A percentile compares a stretch with the other conserved stretches of the same genome.
Evolutionary conservation across 2,888 invertebrate genomes (phyloP).

Genomic region (Seira ritae): DNA sequence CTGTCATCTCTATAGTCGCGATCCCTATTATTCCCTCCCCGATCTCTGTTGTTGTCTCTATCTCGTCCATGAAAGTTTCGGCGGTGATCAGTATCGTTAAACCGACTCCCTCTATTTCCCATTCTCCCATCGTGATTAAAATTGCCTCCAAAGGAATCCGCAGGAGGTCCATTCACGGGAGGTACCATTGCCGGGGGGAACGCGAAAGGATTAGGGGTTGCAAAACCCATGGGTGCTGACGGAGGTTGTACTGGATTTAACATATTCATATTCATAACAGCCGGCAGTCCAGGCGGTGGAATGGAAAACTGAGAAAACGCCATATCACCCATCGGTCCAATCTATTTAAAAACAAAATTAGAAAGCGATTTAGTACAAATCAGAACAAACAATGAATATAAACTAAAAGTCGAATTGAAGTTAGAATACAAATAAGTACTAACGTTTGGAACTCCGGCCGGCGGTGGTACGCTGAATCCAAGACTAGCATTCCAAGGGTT

Average conservation of each 20-base stretch:
- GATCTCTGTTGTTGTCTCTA: slow-evolving; percentile 43
- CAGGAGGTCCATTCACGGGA: slow-evolving; percentile 26
- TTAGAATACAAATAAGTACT: too few species aligned
- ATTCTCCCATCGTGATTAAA: slow-evolving; percentile 4
- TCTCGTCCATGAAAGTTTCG: slow-evolving; percentile 49
- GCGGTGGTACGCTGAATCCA: slow-evolving; percentile 37
- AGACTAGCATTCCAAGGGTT: slow-evolving; percentile 44
- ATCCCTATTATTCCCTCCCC: slow-evolving; percentile 48
- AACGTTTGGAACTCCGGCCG: slow-evolving; percentile 19
- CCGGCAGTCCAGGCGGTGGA: neutral
- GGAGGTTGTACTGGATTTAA: slow-evolving; percentile 24
- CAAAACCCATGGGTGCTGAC: neutral
- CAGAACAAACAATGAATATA: too few species aligned
- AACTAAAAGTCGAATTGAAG: too few species aligned
- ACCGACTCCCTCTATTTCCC: slow-evolving; percentile 23
- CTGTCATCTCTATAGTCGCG: slow-evolving; percentile 75
- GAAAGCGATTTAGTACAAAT: too few species aligned
- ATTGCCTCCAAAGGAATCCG: slow-evolving; percentile 27
- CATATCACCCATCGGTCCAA: slow-evolving; percentile 23
- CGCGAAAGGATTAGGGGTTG: slow-evolving; percentile 40
- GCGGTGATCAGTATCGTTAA: slow-evolving; percentile 31
- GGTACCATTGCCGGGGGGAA: slow-evolving; percentile 41
- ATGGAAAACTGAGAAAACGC: slow-evolving; percentile 42
- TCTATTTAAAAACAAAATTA: too few species aligned
- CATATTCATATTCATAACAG: slow-evolving; percentile 34